These are phyloP conservation scores for Rotaria macrura DNA, from an alignment of 2,888 invertebrate genomes.

Conservation along the genomic window DNA sequence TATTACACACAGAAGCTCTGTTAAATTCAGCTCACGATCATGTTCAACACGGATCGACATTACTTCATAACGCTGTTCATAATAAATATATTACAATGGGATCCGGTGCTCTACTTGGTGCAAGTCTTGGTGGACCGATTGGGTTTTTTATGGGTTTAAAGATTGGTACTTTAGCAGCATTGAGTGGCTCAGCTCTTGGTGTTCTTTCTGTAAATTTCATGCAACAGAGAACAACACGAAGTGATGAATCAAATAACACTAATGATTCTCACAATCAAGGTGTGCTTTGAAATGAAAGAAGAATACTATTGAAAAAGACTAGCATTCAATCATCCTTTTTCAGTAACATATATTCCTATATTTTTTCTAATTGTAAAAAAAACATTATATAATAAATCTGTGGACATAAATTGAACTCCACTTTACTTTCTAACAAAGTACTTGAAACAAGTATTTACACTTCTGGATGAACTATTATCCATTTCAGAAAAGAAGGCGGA, in stretches of 20 bases:
- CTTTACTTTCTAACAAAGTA: too few relatives aligned
- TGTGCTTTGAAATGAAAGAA: neutral
- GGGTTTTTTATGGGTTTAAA: neutral
- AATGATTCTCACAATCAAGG: neutral
- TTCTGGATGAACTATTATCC: too few relatives aligned
- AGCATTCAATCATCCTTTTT: neutral
- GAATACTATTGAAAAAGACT: neutral
- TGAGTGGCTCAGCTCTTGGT: neutral
- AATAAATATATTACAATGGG: neutral
- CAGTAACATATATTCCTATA: neutral
- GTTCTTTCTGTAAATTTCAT: neutral
- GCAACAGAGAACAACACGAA: neutral
- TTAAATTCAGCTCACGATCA: neutral
- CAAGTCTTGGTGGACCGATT: neutral
- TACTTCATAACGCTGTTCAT: neutral
- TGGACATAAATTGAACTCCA: too few relatives aligned
- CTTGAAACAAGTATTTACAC: too few relatives aligned
- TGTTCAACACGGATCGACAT: neutral
- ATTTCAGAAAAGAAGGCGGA: too few relatives aligned
- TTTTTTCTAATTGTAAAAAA: too few relatives aligned
- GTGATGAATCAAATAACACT: neutral
- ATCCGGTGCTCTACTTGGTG: neutral
- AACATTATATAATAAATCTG: too few relatives aligned
- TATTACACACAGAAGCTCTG: neutral
- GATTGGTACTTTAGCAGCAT: neutral